Base-by-base conservation (phyloP, 2,888 invertebrate genomes). In the Drosophila mimetica region DNA sequence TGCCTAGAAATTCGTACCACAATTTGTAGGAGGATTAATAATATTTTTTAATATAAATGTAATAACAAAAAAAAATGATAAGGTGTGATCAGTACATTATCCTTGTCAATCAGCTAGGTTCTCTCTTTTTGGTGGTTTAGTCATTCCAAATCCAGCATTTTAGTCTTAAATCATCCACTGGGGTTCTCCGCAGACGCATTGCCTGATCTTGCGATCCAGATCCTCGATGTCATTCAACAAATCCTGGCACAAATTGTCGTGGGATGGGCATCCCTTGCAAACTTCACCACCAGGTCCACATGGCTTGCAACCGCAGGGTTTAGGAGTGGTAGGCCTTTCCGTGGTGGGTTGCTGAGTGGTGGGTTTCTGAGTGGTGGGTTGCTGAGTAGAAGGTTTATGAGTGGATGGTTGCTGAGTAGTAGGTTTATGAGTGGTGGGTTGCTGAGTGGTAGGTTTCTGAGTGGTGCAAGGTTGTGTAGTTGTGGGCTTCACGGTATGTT, bases 161-260 rank as follows among this genome's bases (percentile, higher is more conserved):
- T 20, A 6, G 11, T 11, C 16, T 20, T 51, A 28, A 9, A 53
- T 2, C 9, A 51, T 9, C 18, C 32, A 61, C 2, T 8, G 1
- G 0, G 36, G 11, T 5, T 65, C 13, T 3, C 60, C 54, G 34
- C 76, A 76, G 30, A 67, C 71, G 9, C 75, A 67, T 9, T 9
- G 14, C 9, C 30, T 20, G 1, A 77, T 47, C 39, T 11, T 16
- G 39, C 11, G 4, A 9, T 39, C 39, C 39, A 9, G 4, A 0
- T 18, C 22, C n/a, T 46, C 9, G 0, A 76, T 9, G 0, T 9
- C 4, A 2, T 48, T 16, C 2, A 61, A 11, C 8, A 22, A 7
- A 1, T 57, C 32, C 37, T 14, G 0, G 54, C 67, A 75, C 8
- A 72, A 58, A 0, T 18, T 6, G 8, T 13, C 22, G 0, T 57